Evolutionary conservation across 2,113 vertebrate genomes (phyloP).

Genomic region (Pomatorhinus ruficollis): DNA sequence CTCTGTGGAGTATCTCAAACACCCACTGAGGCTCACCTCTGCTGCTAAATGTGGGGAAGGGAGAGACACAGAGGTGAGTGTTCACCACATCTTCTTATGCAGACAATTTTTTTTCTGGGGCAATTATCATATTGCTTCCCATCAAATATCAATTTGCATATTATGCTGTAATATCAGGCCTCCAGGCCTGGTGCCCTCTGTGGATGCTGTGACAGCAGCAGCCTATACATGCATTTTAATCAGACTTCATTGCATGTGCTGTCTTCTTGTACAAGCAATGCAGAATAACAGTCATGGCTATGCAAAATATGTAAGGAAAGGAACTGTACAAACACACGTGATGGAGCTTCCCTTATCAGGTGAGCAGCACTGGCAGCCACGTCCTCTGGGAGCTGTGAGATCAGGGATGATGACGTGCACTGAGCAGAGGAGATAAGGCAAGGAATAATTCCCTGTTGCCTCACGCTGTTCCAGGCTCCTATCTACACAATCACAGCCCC

Average conservation of each 20-base stretch:
- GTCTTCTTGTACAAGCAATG: neutral
- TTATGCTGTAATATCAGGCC: neutral
- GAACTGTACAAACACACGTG: neutral
- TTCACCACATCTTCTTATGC: neutral
- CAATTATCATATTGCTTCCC: neutral
- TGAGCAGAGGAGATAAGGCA: conserved; percentile 44
- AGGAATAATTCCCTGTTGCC: conserved; percentile 41
- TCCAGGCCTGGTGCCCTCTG: neutral
- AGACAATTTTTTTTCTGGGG: neutral
- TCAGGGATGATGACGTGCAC: neutral
- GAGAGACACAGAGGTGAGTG: neutral
- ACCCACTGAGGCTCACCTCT: neutral
- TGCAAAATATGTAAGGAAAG: neutral
- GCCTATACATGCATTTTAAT: neutral
- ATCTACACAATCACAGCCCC: conserved; percentile 69
- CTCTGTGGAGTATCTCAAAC: neutral
- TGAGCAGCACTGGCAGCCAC: neutral
- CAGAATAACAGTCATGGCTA: neutral
- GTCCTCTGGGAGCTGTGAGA: neutral
- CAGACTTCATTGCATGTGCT: neutral
- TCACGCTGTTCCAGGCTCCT: conserved; percentile 36
- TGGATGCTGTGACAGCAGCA: neutral
- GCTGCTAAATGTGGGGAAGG: neutral
- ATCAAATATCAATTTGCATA: neutral
- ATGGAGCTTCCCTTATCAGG: conserved; percentile 57